Evolutionary conservation across 2,797 vertebrate genomes (phyloP).

Genomic region (Numenius phaeopus): DNA sequence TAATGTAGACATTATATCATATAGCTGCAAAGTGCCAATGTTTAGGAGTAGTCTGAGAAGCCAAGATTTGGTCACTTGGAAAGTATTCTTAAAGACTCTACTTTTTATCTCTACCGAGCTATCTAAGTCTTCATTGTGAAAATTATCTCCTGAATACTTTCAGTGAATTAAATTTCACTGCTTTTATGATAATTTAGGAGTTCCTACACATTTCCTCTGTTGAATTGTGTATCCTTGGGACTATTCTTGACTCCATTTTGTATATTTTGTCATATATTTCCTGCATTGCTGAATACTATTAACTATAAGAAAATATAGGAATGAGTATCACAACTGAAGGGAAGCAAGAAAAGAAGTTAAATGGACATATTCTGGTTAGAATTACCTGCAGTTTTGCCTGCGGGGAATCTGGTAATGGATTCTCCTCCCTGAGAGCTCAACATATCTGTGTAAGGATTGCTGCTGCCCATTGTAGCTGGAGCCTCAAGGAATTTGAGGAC

Average conservation of each 20-base stretch:
- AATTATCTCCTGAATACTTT: neutral
- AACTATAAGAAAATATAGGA: neutral
- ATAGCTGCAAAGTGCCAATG: neutral
- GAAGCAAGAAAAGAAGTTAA: neutral
- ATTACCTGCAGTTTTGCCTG: neutral
- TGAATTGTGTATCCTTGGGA: neutral
- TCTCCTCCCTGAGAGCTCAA: neutral
- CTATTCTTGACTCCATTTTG: neutral
- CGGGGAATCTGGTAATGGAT: neutral
- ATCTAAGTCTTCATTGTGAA: neutral
- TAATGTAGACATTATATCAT: neutral
- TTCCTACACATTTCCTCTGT: neutral
- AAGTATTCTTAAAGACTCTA: neutral
- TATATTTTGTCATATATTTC: neutral
- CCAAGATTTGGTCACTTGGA: neutral
- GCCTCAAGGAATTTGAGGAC: neutral
- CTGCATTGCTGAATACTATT: neutral
- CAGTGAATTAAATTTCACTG: neutral
- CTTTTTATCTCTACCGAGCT: neutral
- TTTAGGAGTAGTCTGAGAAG: neutral
- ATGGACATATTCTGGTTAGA: neutral
- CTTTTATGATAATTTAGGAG: neutral
- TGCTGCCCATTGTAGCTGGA: neutral
- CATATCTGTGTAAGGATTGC: neutral
- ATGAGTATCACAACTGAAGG: neutral